Conservation (phyloP, 2,888 invertebrate species). For the Aspidiotus destructor region DNA sequence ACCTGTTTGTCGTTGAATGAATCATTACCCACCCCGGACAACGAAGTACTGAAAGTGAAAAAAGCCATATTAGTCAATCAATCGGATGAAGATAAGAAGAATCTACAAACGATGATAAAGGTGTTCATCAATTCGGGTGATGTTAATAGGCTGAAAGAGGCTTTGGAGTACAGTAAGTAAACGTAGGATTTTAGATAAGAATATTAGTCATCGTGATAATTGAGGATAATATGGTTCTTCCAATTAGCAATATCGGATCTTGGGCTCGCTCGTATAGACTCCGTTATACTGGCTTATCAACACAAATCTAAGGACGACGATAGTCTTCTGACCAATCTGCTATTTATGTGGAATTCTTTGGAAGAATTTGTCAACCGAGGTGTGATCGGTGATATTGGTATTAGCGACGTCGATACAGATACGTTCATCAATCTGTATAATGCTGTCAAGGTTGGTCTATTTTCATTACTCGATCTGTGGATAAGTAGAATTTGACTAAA, state of each 20-base stretch:
- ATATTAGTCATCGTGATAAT: background rate
- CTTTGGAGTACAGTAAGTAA: slow-evolving; percentile 58
- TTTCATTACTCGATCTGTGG: background rate
- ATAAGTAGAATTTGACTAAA: too few species aligned
- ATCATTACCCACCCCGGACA: slow-evolving; percentile 9
- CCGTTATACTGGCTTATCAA: slow-evolving; percentile 34
- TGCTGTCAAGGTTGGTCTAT: slow-evolving; percentile 52
- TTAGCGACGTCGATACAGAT: slow-evolving; percentile 79
- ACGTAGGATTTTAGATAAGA: background rate
- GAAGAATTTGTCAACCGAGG: slow-evolving; percentile 59
- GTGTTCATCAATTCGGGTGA: slow-evolving; percentile 68
- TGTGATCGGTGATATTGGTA: slow-evolving; percentile 65
- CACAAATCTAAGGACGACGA: slow-evolving; percentile 20
- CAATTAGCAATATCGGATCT: slow-evolving; percentile 14
- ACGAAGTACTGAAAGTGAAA: slow-evolving; percentile 13
- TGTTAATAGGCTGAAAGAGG: slow-evolving; percentile 55
- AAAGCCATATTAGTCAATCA: slow-evolving; percentile 22
- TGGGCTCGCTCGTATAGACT: slow-evolving; percentile 27
- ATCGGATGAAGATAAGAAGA: slow-evolving; percentile 50
- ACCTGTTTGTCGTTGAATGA: slow-evolving; percentile 24
- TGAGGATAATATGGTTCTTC: too few species aligned
- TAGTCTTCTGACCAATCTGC: slow-evolving; percentile 53
- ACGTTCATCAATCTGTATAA: slow-evolving; percentile 65
- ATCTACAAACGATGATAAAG: slow-evolving; percentile 76
- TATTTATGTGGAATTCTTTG: slow-evolving; percentile 64